Conservation (phyloP, 1,140 invertebrate genomes). For the Hypsibius dujardini region DNA sequence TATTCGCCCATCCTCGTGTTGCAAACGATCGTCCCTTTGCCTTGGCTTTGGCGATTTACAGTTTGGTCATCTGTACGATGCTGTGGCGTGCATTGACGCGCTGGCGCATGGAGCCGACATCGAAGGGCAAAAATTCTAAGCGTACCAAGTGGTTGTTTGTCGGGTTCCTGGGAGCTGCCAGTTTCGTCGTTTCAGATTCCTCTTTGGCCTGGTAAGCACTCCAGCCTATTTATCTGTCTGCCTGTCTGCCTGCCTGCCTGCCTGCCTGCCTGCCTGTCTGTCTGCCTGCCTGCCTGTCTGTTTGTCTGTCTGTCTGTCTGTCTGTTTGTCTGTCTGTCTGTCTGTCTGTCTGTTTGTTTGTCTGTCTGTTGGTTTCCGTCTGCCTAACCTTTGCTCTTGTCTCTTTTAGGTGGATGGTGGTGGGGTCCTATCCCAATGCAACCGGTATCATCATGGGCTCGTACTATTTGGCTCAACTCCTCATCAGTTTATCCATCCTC, state of each 20-base stretch:
- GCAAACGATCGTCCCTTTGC: neutral
- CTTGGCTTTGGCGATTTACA: neutral
- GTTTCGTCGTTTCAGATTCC: neutral
- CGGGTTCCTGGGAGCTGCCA: neutral
- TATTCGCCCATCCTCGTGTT: neutral
- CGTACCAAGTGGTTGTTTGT: neutral
- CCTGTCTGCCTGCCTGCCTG: no score
- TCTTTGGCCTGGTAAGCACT: neutral
- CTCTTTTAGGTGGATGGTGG: neutral
- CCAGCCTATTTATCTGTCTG: no score
- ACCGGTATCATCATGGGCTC: neutral
- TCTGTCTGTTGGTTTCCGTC: no score
- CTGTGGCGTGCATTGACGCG: neutral
- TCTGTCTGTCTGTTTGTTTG: no score
- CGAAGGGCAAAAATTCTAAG: neutral
- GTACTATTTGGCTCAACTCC: constrained; percentile 6
- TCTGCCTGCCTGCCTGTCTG: no score
- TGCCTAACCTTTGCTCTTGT: no score
- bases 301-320: no score
- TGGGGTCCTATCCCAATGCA: neutral
- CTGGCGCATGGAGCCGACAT: neutral
- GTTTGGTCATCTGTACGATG: neutral
- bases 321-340: no score
- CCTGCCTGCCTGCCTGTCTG: no score
- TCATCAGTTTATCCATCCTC: neutral